phyloP scores from a whole-genome alignment of 2,113 vertebrate species.

The Scartelaos histophorus region DNA sequence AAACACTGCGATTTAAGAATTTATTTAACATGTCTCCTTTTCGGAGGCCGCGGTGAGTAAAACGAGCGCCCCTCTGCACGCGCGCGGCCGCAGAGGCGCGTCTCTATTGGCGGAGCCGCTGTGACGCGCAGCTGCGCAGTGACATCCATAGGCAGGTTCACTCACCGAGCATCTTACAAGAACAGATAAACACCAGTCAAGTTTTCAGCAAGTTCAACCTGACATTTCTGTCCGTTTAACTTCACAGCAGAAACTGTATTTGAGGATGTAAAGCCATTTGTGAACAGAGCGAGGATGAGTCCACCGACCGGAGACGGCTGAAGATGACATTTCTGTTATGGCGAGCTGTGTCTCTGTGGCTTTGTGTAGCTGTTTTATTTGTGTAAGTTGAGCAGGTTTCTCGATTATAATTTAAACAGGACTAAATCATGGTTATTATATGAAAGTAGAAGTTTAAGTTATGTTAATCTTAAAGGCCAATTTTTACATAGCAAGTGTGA shows the following conservation, averaged over 20 bases:
- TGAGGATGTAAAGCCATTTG: constrained; percentile 7
- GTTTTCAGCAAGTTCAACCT: background rate
- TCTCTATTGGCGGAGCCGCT: constrained; percentile 53
- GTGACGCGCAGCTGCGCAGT: background rate
- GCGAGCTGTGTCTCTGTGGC: constrained; percentile 65
- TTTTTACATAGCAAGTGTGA: background rate
- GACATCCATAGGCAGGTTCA: constrained; percentile 29
- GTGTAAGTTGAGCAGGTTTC: constrained; percentile 58
- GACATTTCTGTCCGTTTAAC: background rate
- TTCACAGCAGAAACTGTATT: background rate
- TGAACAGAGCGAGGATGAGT: constrained; percentile 61
- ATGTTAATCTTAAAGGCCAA: background rate
- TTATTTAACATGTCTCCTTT: too few relatives aligned
- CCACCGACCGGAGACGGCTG: constrained; percentile 70
- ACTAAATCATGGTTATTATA: background rate
- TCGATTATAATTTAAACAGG: background rate
- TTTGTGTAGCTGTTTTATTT: constrained; percentile 54
- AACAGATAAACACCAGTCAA: background rate
- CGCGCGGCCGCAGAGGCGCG: background rate
- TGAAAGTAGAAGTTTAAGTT: background rate
- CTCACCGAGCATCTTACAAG: constrained; percentile 40
- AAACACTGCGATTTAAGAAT: too few relatives aligned
- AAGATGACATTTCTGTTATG: constrained; percentile 65
- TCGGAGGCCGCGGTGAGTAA: background rate
- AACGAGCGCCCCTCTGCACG: constrained; percentile 26